phyloP scores from a whole-genome alignment of 2,888 invertebrate genomes.

The Apamea sordens region DNA sequence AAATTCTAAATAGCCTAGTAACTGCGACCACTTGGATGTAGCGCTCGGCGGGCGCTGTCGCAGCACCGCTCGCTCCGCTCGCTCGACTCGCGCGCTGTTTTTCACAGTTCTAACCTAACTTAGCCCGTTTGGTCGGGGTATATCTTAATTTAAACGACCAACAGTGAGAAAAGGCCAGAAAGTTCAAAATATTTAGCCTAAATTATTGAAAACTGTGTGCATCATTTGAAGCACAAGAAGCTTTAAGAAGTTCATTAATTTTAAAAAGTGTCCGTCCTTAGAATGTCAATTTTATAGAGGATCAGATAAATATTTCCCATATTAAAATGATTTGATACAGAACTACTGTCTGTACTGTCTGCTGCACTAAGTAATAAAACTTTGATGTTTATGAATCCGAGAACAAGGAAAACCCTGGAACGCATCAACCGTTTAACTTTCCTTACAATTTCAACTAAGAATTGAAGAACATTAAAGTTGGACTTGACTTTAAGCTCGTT shows the following conservation, averaged over 20 bases:
- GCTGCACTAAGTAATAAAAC: not conserved
- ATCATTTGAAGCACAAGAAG: not conserved
- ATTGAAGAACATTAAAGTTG: constrained; percentile 28
- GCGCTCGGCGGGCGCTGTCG: not conserved
- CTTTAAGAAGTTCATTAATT: no score
- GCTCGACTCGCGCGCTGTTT: not conserved
- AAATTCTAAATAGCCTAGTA: not conserved
- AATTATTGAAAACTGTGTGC: not conserved
- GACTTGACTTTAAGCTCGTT: not conserved
- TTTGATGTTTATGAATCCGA: constrained; percentile 3
- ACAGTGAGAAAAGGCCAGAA: not conserved
- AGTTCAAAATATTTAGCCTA: not conserved
- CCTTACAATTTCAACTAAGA: constrained; percentile 13
- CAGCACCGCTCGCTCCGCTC: not conserved
- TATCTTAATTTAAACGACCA: not conserved
- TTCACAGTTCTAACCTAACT: not conserved
- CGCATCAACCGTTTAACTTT: constrained; percentile 34
- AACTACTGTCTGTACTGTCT: not conserved
- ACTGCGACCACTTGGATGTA: not conserved
- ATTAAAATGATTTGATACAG: not conserved
- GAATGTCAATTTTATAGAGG: not conserved
- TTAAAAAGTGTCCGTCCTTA: not conserved
- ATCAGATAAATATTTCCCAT: not conserved
- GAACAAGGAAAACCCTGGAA: constrained; percentile 5
- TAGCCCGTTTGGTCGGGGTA: not conserved